Evolutionary conservation across 2,113 vertebrate species (phyloP).

Genomic region (Sprattus sprattus): DNA sequence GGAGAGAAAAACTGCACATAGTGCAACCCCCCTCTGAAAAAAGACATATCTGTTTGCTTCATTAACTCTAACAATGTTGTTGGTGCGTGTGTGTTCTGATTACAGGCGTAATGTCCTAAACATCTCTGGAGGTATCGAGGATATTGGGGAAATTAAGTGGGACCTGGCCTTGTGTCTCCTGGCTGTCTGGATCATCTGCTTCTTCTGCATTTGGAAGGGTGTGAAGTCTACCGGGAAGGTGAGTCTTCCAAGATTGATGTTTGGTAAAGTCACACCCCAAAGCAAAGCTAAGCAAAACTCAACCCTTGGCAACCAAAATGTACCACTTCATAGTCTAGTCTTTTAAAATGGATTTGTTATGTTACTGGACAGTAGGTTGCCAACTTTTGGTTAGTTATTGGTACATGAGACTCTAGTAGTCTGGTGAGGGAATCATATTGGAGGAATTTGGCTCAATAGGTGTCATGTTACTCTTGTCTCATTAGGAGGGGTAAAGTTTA

Average conservation of each 20-base stretch:
- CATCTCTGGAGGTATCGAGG: conserved; percentile 84
- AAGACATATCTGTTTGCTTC: neutral
- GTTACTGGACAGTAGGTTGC: too few species aligned
- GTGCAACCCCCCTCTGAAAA: neutral
- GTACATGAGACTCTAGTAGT: neutral
- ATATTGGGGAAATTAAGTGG: conserved; percentile 88
- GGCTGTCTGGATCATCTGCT: conserved; percentile 92
- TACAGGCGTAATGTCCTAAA: conserved; percentile 88
- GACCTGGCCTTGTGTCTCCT: conserved; percentile 94
- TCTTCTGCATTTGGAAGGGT: conserved; percentile 99
- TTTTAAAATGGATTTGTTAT: neutral
- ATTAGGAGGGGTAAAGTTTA: neutral
- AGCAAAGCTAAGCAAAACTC: neutral
- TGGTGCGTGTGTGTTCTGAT: neutral
- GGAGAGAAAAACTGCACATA: neutral
- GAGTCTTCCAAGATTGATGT: conserved; percentile 46
- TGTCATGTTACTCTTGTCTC: neutral
- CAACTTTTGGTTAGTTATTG: neutral
- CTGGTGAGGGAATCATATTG: neutral
- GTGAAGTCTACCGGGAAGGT: conserved; percentile 97
- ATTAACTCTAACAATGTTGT: neutral
- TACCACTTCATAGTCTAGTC: neutral
- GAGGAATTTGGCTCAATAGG: too few species aligned
- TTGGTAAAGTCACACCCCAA: neutral
- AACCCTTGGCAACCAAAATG: neutral